phyloP scores from a whole-genome alignment of 2,888 invertebrate genomes.

The Ochropacha duplaris region DNA sequence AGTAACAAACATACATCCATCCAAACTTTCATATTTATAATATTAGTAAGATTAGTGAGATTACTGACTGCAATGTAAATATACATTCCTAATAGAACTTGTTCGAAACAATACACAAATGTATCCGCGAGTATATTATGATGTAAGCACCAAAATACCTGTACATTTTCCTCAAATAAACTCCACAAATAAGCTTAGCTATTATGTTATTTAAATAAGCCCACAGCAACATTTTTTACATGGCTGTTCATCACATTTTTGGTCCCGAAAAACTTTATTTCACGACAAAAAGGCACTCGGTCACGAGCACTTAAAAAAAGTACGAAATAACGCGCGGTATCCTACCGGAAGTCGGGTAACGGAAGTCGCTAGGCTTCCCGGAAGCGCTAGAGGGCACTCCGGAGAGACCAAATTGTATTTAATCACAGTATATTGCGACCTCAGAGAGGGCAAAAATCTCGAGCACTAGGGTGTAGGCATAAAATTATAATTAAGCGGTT shows the following conservation, averaged over 20 bases:
- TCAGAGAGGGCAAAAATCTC: constrained; percentile 38
- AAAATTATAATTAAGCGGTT: constrained; percentile 49
- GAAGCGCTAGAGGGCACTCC: constrained; percentile 73
- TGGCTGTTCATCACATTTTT: background rate
- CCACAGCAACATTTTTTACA: background rate
- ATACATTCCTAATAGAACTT: too few species aligned
- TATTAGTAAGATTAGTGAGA: too few species aligned
- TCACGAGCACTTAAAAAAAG: constrained; percentile 65
- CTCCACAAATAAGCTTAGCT: background rate
- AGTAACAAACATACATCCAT: too few species aligned
- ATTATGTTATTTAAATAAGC: background rate
- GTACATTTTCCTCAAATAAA: too few species aligned
- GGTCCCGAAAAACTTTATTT: constrained; percentile 38
- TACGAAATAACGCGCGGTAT: constrained; percentile 69
- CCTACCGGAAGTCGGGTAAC: constrained; percentile 71
- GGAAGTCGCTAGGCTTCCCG: constrained; percentile 79
- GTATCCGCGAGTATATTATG: too few species aligned
- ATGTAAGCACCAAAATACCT: too few species aligned
- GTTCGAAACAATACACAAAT: too few species aligned
- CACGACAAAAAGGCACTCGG: constrained; percentile 64
- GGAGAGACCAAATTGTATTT: constrained; percentile 73
- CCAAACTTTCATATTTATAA: too few species aligned
- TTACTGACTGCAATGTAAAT: too few species aligned
- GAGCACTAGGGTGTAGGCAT: constrained; percentile 26
- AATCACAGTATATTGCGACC: constrained; percentile 60